Percentiles rank a stretch among this genome's conserved stretches.
These are phyloP conservation scores for Galleria mellonella DNA, from an alignment of 1,140 invertebrate species.

Conservation along the genomic window DNA sequence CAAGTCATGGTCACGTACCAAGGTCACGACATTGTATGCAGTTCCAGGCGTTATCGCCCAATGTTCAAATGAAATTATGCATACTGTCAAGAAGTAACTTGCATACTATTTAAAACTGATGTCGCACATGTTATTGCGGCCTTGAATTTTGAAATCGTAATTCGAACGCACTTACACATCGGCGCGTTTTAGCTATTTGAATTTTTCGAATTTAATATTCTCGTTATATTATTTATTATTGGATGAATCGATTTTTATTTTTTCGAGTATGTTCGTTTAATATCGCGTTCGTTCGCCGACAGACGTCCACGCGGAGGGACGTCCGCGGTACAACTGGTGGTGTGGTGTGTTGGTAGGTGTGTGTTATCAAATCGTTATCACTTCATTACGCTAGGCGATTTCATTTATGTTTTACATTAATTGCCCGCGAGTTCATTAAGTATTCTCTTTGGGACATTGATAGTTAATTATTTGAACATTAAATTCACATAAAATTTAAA, in stretches of 20 bases:
- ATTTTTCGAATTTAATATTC: conserved; percentile 8
- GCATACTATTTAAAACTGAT: conserved; percentile 22
- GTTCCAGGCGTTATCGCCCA: conserved; percentile 30
- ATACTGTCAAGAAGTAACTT: conserved; percentile 23
- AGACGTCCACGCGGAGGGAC: conserved; percentile 41
- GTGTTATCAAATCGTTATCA: conserved; percentile 40
- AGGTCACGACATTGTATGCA: conserved; percentile 34
- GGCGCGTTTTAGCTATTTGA: conserved; percentile 17
- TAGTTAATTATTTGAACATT: no score
- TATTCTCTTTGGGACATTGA: not conserved
- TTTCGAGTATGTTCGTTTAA: conserved; percentile 43
- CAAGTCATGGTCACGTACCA: conserved; percentile 32
- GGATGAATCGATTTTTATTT: conserved; percentile 36
- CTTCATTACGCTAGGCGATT: conserved; percentile 32
- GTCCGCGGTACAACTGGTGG: conserved; percentile 42
- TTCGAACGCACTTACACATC: not conserved
- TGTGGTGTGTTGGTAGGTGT: conserved; percentile 23
- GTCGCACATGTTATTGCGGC: conserved; percentile 15
- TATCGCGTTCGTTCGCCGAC: conserved; percentile 28
- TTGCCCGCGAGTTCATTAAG: conserved; percentile 5
- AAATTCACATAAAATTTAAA: no score
- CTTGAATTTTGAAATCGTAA: not conserved
- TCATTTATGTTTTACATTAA: conserved; percentile 13
- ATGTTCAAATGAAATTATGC: conserved; percentile 48
- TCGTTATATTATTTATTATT: conserved; percentile 28